phyloP scores from a whole-genome alignment of 2,797 vertebrate genomes.

The Sebastes diploproa region DNA sequence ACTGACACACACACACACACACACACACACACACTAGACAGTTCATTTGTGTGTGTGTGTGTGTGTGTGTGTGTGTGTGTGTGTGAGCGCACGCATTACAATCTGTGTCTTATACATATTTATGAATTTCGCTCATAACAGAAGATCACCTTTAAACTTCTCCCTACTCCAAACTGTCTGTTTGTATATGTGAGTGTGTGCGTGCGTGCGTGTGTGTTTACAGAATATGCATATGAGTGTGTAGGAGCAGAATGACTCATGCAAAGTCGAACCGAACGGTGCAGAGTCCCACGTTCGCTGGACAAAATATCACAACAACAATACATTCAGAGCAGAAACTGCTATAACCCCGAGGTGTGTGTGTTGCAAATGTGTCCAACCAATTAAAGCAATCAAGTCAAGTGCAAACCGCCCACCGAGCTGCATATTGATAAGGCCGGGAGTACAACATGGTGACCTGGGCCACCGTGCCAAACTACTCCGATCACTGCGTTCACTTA shows the following conservation, averaged over 20 bases:
- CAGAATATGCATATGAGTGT: conserved; percentile 66
- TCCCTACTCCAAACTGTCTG: conserved; percentile 50
- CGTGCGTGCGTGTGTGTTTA: conserved; percentile 45
- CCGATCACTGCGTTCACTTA: conserved; percentile 56
- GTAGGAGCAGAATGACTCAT: conserved; percentile 73
- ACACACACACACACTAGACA: not conserved
- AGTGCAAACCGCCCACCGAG: conserved; percentile 66
- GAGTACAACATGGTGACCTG: conserved; percentile 35
- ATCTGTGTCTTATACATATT: conserved; percentile 63
- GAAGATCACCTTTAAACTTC: conserved; percentile 66
- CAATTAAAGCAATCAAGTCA: conserved; percentile 75
- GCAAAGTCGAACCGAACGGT: conserved; percentile 49
- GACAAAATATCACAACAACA: conserved; percentile 59
- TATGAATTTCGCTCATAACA: conserved; percentile 64
- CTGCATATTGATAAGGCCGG: conserved; percentile 67
- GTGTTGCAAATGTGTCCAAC: conserved; percentile 34
- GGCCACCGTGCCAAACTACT: conserved; percentile 42
- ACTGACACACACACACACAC: not conserved
- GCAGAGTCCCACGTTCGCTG: conserved; percentile 48
- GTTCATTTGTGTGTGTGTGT: conserved; percentile 17
- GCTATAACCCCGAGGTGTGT: conserved; percentile 5
- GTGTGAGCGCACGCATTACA: conserved; percentile 1
- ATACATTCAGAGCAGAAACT: conserved; percentile 24
- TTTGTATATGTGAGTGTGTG: conserved; percentile 28
- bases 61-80: not conserved